Evolutionary conservation across 1,140 invertebrate species (phyloP), one percentile per base, ranked within the genome.

Genomic region (Schlechtendalia chinensis): DNA sequence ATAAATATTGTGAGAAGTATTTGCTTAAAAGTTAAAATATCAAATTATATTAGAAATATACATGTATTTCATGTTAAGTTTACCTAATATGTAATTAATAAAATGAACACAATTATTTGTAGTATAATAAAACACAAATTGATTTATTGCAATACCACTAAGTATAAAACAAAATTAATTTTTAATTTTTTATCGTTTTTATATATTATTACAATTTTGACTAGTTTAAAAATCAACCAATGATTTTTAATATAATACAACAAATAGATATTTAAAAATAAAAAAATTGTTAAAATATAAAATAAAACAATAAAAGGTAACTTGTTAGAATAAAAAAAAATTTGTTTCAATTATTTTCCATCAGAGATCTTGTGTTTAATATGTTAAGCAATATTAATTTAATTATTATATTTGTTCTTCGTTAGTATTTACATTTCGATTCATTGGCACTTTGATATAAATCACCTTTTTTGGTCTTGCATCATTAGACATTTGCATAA

Each of bases 381-480:
- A 53, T n/a, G 12, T 54, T 53, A 17, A 14, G 16, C 27, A 19
- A 54, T 11, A 53, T 50, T 77, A 45, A 54, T 59, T 22, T 58
- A 45, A 39, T 16, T 58, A 17, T 47, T 58, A 59, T 12, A 77
- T 77, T 77, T 79, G n/a, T 79, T 79, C 17, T 8, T 45, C 56
- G 29, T 72, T 54, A n/a, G 10, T 14, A 29, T 19, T 79, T 79
- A 22, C 75, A 29, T 47, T 79, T 45, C 22, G 75, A 61, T 19
- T 63, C 11, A n/a, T 45, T 27, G 75, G 56, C 22, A 79, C 75
- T 79, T 79, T 79, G 1, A 79, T 53, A 27, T 79, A 79, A 50
- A 79, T 79, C 27, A 79, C 45, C 61, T 79, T 79, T 79, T 63
- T 79, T 50, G 75, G 75, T 29, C 56, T 79, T 47, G 45, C 32